Conservation (phyloP, 1,140 invertebrate species). For the Choristoneura fumiferana region DNA sequence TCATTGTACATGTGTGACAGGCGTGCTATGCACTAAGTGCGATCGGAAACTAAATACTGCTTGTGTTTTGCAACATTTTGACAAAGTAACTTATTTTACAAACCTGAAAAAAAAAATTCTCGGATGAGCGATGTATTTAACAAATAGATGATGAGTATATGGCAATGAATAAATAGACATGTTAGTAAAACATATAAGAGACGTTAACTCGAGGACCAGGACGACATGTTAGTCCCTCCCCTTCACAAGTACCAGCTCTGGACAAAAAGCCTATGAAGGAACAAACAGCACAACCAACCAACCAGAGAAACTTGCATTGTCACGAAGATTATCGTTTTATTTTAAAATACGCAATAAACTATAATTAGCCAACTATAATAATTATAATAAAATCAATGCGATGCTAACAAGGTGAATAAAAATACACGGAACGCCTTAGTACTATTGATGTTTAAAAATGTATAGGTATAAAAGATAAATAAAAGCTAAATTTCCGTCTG, state of each 20-base stretch:
- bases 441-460: slow-evolving; percentile 7
- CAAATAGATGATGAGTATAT: slow-evolving; percentile 1
- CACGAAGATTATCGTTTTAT: slow-evolving; percentile 67
- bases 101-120: slow-evolving; percentile 2
- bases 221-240: slow-evolving; percentile 52
- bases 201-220: slow-evolving; percentile 30
- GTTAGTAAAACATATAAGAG: slow-evolving; percentile 44
- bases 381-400: slow-evolving; percentile 51
- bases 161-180: slow-evolving; percentile 11
- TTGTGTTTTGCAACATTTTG: no score
- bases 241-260: slow-evolving; percentile 48
- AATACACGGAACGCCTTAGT: slow-evolving; percentile 10
- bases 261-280: slow-evolving; percentile 20
- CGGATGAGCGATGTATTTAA: background rate
- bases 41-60: no score
- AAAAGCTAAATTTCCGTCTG: slow-evolving; percentile 1
- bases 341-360: slow-evolving; percentile 63
- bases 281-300: slow-evolving; percentile 66
- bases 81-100: background rate
- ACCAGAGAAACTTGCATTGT: slow-evolving; percentile 69
- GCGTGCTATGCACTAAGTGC: no score
- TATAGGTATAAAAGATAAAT: background rate
- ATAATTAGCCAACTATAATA: slow-evolving; percentile 64
- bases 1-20: slow-evolving; percentile 1
- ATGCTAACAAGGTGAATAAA: slow-evolving; percentile 36